Conservation (phyloP, 2,113 vertebrate species). For the Lampris incognitus region DNA sequence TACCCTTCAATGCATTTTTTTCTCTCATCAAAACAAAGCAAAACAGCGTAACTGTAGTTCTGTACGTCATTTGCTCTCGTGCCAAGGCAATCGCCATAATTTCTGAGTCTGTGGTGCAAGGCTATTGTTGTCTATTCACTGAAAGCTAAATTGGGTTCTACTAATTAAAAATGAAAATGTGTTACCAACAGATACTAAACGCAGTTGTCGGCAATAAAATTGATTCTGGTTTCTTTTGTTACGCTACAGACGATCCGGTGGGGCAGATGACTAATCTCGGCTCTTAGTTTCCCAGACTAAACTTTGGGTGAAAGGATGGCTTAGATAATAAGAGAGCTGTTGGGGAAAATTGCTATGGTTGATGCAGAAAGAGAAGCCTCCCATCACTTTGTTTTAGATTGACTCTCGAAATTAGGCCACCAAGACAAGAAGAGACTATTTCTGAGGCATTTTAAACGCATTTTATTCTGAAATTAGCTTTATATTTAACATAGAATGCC, state of each 20-base stretch:
- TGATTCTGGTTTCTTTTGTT: conserved; percentile 22
- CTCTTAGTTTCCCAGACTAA: conserved; percentile 49
- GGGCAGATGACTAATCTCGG: conserved; percentile 36
- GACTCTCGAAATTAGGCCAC: conserved; percentile 53
- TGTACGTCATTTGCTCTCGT: background rate
- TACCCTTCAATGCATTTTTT: background rate
- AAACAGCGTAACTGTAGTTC: conserved; percentile 6
- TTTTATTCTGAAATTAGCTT: no score
- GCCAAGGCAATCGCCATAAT: background rate
- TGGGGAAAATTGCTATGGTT: conserved; percentile 73
- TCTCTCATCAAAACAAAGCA: background rate
- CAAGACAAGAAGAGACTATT: background rate
- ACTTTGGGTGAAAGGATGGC: conserved; percentile 41
- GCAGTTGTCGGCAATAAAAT: background rate
- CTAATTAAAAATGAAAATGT: background rate
- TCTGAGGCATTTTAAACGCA: background rate
- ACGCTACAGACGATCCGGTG: conserved; percentile 15
- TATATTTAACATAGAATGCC: no score
- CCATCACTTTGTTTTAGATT: conserved; percentile 65
- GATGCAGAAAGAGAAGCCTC: conserved; percentile 58
- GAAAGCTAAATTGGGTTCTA: background rate
- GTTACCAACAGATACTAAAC: background rate
- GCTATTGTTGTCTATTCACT: conserved; percentile 2
- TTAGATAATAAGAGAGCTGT: conserved; percentile 74
- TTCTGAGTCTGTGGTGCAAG: background rate